These are phyloP conservation scores for Probaryconus sp. DNA, from an alignment of 1,140 invertebrate genomes.

Conservation along the genomic window DNA sequence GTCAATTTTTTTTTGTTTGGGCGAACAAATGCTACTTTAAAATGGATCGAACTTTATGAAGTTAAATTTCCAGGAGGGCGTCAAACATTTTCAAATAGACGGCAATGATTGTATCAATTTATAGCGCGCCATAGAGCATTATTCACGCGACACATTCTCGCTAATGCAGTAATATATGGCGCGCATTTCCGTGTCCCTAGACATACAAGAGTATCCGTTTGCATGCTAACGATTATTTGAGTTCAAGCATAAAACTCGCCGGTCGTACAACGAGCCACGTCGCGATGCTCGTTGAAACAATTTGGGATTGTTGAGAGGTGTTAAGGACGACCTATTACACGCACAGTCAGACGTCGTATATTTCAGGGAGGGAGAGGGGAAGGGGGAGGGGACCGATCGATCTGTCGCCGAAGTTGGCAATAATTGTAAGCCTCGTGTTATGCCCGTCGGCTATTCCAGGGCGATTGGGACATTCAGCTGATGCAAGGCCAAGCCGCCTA, in stretches of 20 bases:
- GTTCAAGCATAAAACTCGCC: conserved; percentile 37
- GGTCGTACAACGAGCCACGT: conserved; percentile 6
- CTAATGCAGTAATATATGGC: conserved; percentile 53
- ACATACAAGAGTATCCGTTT: conserved; percentile 40
- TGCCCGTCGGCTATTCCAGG: background rate
- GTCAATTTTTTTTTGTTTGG: no score
- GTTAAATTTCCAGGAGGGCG: background rate
- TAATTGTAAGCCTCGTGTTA: background rate
- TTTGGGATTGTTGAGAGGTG: conserved; percentile 27
- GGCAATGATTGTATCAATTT: conserved; percentile 56
- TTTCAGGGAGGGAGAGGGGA: no score
- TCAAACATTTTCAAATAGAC: conserved; percentile 40
- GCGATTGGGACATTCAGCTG: background rate
- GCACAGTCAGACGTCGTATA: conserved; percentile 2
- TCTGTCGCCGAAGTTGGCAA: background rate
- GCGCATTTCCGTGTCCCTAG: conserved; percentile 43
- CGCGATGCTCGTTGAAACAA: conserved; percentile 17
- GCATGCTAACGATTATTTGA: conserved; percentile 59
- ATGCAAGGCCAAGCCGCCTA: no score
- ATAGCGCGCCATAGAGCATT: conserved; percentile 35
- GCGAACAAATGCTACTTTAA: no score
- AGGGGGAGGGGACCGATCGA: no score
- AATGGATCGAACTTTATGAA: no score
- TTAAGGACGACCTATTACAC: conserved; percentile 37
- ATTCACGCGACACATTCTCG: conserved; percentile 49